Conservation (phyloP, 2,113 vertebrate genomes). For the Pangasianodon hypophthalmus region DNA sequence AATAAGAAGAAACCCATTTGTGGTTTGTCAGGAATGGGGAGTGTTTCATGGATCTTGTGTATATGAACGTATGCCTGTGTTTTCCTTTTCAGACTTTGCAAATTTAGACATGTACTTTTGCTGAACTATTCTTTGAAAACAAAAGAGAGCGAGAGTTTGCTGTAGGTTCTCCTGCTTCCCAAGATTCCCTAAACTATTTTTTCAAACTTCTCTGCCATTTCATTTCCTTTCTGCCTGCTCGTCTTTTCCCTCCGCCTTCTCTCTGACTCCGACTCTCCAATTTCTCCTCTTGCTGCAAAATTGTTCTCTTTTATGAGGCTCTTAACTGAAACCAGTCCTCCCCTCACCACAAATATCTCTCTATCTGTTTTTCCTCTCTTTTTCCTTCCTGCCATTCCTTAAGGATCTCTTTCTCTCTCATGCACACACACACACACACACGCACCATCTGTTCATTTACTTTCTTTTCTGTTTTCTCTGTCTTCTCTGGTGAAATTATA, state of each 20-base stretch:
- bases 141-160: background rate
- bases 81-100: constrained; percentile 1
- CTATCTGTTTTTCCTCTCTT: constrained; percentile 67
- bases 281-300: constrained; percentile 65
- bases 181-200: constrained; percentile 10
- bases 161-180: constrained; percentile 23
- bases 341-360: constrained; percentile 70
- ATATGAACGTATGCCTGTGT: background rate
- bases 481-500: background rate
- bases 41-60: constrained; percentile 3
- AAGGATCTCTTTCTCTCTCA: constrained; percentile 55
- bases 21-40: constrained; percentile 22
- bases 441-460: constrained; percentile 39
- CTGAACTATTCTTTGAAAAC: background rate
- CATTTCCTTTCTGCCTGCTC: constrained; percentile 36
- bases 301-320: constrained; percentile 65
- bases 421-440: constrained; percentile 13
- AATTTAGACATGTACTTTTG: background rate
- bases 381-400: constrained; percentile 49
- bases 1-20: background rate
- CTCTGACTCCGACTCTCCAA: constrained; percentile 30
- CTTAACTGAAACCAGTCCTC: constrained; percentile 66
- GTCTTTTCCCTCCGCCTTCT: background rate
- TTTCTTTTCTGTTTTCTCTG: background rate
- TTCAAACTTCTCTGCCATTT: constrained; percentile 40